Conservation (phyloP, 2,797 vertebrate genomes). For the Anableps anableps region DNA sequence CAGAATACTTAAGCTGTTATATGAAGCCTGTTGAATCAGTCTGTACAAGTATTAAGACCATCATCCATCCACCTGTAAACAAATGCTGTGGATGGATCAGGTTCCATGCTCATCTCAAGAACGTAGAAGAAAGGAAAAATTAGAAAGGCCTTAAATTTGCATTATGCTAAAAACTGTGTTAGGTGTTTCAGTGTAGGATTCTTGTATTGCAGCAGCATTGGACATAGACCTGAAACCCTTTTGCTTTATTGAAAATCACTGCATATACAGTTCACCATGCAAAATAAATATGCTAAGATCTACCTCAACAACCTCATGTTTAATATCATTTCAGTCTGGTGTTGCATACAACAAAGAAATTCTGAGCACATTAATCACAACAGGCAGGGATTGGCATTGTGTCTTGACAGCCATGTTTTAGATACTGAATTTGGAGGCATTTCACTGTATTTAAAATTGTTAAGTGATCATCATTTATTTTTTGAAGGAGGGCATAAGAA, state of each 20-base stretch:
- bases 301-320: too few species aligned
- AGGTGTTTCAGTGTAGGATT: not conserved
- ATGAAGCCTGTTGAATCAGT: not conserved
- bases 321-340: too few species aligned
- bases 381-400: not conserved
- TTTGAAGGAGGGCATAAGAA: not conserved
- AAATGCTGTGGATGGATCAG: not conserved
- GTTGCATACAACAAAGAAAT: not conserved
- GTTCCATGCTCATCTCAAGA: not conserved
- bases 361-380: not conserved
- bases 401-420: not conserved
- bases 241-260: not conserved
- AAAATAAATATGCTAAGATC: too few species aligned
- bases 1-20: not conserved
- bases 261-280: too few species aligned
- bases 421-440: not conserved
- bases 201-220: not conserved
- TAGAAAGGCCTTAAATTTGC: not conserved
- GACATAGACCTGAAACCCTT: too few species aligned
- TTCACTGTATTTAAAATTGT: not conserved
- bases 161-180: not conserved
- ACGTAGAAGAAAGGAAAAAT: too few species aligned
- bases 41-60: not conserved
- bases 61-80: not conserved
- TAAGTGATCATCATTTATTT: not conserved